Evolutionary conservation across 2,797 vertebrate species (phyloP).

Genomic region (Diceros bicornis): DNA sequence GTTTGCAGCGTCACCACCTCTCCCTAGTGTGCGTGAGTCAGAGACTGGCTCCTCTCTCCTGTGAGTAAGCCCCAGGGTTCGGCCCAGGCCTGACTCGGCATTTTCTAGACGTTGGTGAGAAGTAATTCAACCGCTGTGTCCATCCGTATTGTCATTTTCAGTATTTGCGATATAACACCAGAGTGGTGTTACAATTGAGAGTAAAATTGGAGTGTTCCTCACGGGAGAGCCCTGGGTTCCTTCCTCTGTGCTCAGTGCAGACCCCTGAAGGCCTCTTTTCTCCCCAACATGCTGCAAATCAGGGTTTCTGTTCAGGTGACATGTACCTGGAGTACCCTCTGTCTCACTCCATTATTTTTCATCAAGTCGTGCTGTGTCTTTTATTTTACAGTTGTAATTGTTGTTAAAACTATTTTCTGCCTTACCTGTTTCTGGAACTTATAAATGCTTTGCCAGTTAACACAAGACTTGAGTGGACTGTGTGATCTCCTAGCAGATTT

Average conservation of each 20-base stretch:
- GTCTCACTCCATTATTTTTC: neutral
- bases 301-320: neutral
- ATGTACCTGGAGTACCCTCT: neutral
- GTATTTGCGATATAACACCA: neutral
- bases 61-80: neutral
- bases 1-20: neutral
- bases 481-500: neutral
- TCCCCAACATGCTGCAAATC: neutral
- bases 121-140: neutral
- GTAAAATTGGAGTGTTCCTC: neutral
- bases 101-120: neutral
- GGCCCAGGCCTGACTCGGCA: neutral
- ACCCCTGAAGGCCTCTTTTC: neutral
- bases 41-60: neutral
- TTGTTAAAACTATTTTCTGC: neutral
- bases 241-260: neutral
- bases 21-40: neutral
- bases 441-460: neutral
- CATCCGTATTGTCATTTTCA: neutral
- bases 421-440: neutral
- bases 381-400: neutral
- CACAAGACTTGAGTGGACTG: neutral
- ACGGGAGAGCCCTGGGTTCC: too few species aligned
- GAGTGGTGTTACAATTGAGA: neutral
- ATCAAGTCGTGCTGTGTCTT: neutral